Evolutionary conservation across 2,113 vertebrate species (phyloP).

Genomic region (Ursus arctos): DNA sequence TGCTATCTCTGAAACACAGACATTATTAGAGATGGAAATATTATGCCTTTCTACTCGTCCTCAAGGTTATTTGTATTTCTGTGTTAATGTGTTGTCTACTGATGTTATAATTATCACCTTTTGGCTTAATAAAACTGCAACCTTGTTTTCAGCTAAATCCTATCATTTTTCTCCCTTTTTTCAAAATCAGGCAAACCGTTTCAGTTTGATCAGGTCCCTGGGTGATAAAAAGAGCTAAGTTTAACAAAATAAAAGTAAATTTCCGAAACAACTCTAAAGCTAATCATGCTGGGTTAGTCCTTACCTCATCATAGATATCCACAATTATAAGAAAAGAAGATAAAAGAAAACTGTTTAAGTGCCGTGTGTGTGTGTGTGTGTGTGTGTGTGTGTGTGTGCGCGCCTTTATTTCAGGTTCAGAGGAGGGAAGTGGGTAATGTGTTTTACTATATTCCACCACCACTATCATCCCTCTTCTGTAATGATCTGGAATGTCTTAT

Average conservation of each 20-base stretch:
- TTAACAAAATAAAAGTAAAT: constrained; percentile 17
- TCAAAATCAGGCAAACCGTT: background rate
- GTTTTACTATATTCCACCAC: background rate
- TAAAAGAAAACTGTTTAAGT: background rate
- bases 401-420: background rate
- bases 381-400: background rate
- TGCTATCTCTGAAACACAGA: constrained; percentile 26
- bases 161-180: background rate
- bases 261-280: background rate
- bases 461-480: background rate
- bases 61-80: constrained; percentile 58
- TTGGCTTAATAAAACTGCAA: constrained; percentile 34
- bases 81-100: background rate
- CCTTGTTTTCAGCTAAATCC: constrained; percentile 12
- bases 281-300: background rate
- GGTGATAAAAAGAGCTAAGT: background rate
- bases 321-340: background rate
- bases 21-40: background rate
- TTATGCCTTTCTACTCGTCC: background rate
- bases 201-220: background rate
- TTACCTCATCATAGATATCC: background rate
- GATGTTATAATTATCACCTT: constrained; percentile 51
- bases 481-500: background rate
- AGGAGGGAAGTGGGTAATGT: background rate
- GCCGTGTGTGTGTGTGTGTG: background rate